Percentiles rank a stretch among this genome's conserved stretches.
Evolutionary conservation across 2,888 invertebrate species (phyloP).

Genomic region (Leptinotarsa tumamoca): DNA sequence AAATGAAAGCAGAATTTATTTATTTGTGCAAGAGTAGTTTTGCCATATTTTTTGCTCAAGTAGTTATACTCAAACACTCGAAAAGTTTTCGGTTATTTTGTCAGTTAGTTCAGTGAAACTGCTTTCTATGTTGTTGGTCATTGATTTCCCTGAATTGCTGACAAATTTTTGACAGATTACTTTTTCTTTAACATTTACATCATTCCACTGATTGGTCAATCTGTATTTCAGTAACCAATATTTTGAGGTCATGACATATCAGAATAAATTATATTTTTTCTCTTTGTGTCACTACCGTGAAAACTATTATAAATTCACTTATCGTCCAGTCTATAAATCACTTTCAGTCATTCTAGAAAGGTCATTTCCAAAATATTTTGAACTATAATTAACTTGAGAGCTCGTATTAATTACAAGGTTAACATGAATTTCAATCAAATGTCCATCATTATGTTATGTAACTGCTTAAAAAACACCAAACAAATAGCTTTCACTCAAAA

Average conservation of each 20-base stretch:
- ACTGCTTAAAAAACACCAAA: conserved; percentile 20
- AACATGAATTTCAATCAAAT: conserved; percentile 19
- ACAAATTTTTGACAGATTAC: conserved; percentile 12
- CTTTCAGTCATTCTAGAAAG: not conserved
- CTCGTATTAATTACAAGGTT: conserved; percentile 12
- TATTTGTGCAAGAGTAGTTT: conserved; percentile 17
- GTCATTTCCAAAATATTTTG: not conserved
- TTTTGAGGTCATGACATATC: no score
- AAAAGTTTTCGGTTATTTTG: not conserved
- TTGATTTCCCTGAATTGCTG: not conserved
- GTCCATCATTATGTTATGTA: conserved; percentile 22
- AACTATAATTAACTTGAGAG: not conserved
- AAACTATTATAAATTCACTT: not conserved
- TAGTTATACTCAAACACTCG: not conserved
- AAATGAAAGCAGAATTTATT: conserved; percentile 13
- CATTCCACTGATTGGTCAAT: no score
- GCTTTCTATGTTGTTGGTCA: conserved; percentile 15
- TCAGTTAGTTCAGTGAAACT: not conserved
- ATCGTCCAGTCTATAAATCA: conserved; percentile 20
- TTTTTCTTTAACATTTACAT: no score
- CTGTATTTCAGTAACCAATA: no score
- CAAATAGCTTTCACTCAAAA: conserved; percentile 36
- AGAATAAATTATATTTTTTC: no score
- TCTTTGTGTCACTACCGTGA: no score
- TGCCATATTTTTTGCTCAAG: conserved; percentile 40